Evolutionary conservation across 2,888 invertebrate genomes (phyloP), one percentile per base, ranked within the genome.

Genomic region (Empis stercorea): DNA sequence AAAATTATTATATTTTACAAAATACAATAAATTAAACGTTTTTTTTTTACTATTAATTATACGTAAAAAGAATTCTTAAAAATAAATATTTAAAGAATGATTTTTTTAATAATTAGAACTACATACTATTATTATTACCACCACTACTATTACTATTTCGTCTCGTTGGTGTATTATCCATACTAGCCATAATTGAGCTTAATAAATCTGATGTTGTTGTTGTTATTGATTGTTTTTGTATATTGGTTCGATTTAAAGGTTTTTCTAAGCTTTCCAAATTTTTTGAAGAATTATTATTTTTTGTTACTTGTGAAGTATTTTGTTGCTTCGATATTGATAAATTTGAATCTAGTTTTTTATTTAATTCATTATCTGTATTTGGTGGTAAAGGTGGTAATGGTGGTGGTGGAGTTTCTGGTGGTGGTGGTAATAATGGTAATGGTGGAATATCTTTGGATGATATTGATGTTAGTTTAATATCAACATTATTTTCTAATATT

Each of bases 131-230:
- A 27, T 7, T 27, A 27, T 27, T 27, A 27, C 23, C 23, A 27
- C 7, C 23, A 27, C 9, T 27, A 27, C 23, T 27, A 27, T 27
- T 27, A 27, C 23, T 27, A 27, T 27, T 27, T 27, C 23, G 4
- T 27, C 23, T 27, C 2, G 23, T 27, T 27, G 23, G 23, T 7
- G 34, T 48, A 47, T 43, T 52, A 54, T 68, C 69, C 69, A 69
- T 69, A 57, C 68, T 65, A 50, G 69, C 69, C 62, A 69, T 67
- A 17, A 69, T 69, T 15, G 69, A 67, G 51, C 67, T 66, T n/a
- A 69, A 58, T 42, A 69, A 59, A 57, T 69, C 68, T 34, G 45
- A 32, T 36, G 43, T 27, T 17, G 43, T 39, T 30, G 45, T 14
- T 27, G 43, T 16, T 43, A 37, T 41, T 39, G 45, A 14, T 13